phyloP scores from a whole-genome alignment of 2,113 vertebrate species.

The Apistogramma diplotaenia region DNA sequence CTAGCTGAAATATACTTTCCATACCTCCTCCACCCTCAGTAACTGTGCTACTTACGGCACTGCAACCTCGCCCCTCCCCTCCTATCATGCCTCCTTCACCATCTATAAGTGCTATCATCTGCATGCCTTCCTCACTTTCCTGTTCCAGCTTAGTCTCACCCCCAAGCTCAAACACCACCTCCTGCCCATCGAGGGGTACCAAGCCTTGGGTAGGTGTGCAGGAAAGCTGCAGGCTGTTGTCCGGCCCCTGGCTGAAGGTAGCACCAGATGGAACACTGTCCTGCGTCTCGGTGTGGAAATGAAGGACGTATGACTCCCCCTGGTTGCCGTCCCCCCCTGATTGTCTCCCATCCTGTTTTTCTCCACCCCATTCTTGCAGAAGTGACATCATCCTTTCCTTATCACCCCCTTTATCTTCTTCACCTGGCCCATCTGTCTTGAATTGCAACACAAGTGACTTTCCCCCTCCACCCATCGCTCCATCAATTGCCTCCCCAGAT shows the following conservation, averaged over 20 bases:
- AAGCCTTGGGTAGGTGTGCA: slow-evolving; percentile 65
- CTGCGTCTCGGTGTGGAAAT: slow-evolving; percentile 73
- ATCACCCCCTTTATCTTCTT: slow-evolving; percentile 52
- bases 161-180: slow-evolving; percentile 78
- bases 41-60: slow-evolving; percentile 6
- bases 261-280: slow-evolving; percentile 26
- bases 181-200: slow-evolving; percentile 71
- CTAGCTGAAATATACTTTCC: slow-evolving; percentile 76
- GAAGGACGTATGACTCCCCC: slow-evolving; percentile 74
- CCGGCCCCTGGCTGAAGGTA: slow-evolving; percentile 53
- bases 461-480: slow-evolving; percentile 42
- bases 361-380: slow-evolving; percentile 71
- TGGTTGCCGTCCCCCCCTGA: slow-evolving; percentile 42
- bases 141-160: slow-evolving; percentile 69
- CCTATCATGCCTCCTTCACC: slow-evolving; percentile 59
- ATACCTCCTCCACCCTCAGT: slow-evolving; percentile 57
- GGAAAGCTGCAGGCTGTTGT: slow-evolving; percentile 67
- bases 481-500: slow-evolving; percentile 36
- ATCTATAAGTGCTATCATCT: slow-evolving; percentile 81
- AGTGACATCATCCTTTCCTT: slow-evolving; percentile 74
- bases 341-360: slow-evolving; percentile 47
- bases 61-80: slow-evolving; percentile 47
- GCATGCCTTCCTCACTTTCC: slow-evolving; percentile 69
- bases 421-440: slow-evolving; percentile 60
- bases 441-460: slow-evolving; percentile 76